Evolutionary conservation across 1,140 invertebrate genomes (phyloP).

Genomic region (Solenopsis fugax): DNA sequence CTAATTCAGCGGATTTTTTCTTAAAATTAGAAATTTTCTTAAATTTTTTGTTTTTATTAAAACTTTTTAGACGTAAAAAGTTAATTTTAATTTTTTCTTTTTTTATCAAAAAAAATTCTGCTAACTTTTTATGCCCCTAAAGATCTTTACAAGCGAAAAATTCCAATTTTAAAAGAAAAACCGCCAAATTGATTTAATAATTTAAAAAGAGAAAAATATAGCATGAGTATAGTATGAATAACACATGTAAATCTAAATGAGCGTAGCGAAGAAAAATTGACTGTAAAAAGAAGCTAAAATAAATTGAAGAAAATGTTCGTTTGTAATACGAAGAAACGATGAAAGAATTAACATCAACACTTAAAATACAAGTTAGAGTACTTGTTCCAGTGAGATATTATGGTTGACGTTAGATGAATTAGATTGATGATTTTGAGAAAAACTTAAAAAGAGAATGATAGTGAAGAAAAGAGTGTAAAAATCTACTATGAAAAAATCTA

Average conservation of each 20-base stretch:
- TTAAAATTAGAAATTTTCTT: no score
- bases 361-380: neutral
- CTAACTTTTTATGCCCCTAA: no score
- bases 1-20: neutral
- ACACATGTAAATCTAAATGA: neutral
- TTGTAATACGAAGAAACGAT: neutral
- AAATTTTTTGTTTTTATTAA: no score
- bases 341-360: neutral
- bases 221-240: no score
- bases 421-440: neutral
- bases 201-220: neutral
- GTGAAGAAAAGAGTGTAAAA: neutral
- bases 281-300: neutral
- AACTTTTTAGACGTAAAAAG: no score
- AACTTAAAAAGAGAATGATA: neutral
- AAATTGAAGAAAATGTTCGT: neutral
- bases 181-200: neutral
- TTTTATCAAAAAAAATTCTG: no score
- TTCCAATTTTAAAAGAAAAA: no score
- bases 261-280: neutral
- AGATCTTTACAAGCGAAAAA: no score
- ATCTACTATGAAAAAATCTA: neutral
- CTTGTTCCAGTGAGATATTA: neutral
- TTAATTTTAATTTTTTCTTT: no score
- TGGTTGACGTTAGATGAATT: neutral